Base-by-base conservation (phyloP, 1,140 invertebrate species). In the Littorina saxatilis region DNA sequence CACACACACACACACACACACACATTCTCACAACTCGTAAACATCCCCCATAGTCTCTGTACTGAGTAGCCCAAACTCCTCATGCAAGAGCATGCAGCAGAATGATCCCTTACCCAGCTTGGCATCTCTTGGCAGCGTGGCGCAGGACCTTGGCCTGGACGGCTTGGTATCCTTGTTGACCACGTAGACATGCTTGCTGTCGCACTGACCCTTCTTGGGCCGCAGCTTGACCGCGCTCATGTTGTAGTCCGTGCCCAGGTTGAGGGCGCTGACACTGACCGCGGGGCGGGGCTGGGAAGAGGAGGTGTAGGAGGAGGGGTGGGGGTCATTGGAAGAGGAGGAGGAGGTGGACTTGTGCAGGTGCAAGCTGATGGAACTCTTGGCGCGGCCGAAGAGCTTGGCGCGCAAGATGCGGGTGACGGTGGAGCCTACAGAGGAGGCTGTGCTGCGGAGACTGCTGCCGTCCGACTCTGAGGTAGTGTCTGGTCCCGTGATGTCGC, bases 101-200 rank as follows among this genome's bases (percentile, higher is more conserved):
- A 52, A 0, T 17, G n/a, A 15, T 39, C 29, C 73, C 82, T 87
- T 85, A 88, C 87, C 87, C 70, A 87, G 75, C 61, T 85, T 84
- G 3, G 72, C 82, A 77, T 85, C 86, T 37, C 84, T 70, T 11
- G 87, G 87, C n/a, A 88, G 77, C 1, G 84, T 87, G 63, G 81
- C 81, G 82, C 86, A 86, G 32, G 83, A 86, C 0, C 75, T 40
- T 0, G 86, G 84, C 23, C 77, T 43, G 17, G 29, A 52, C 40
- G 81, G 83, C 63, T 75, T 83, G 66, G 80, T 79, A 55, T 79
- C 82, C 35, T 50, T 61, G 79, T 81, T 81, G 40, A 83, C 82
- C 50, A 83, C 82, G 68, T 81, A 81, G 20, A 82, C 63, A 58
- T 81, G 78, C 23, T 80, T 80, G 37, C 79, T 80, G 50, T 84